These are phyloP conservation scores for Eupithecia abbreviata DNA, from an alignment of 2,888 invertebrate species.

Conservation along the genomic window DNA sequence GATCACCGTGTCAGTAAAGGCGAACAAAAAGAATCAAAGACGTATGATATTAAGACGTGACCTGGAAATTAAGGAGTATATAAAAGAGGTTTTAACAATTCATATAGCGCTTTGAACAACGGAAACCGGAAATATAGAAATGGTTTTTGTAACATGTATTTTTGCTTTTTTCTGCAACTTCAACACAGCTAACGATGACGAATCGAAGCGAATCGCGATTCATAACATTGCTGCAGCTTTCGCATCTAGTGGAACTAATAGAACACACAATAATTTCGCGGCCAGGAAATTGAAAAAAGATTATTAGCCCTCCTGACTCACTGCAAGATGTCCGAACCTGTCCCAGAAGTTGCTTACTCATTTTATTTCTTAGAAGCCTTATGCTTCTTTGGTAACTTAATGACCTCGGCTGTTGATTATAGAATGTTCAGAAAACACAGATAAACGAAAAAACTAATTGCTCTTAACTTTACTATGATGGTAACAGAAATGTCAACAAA, in stretches of 20 bases:
- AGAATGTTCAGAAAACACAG: conserved; percentile 34
- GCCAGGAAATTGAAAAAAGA: conserved; percentile 70
- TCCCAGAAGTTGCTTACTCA: conserved; percentile 62
- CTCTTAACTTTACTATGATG: conserved; percentile 47
- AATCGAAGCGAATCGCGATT: conserved; percentile 59
- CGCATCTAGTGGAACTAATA: conserved; percentile 75
- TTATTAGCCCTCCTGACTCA: conserved; percentile 73
- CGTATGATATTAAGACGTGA: conserved; percentile 35
- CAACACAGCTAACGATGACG: conserved; percentile 51
- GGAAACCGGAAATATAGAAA: conserved; percentile 55
- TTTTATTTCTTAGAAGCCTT: conserved; percentile 48
- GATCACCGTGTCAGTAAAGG: conserved; percentile 51
- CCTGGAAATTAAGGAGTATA: conserved; percentile 20
- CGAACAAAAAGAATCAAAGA: conserved; percentile 34
- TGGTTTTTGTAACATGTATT: conserved; percentile 25
- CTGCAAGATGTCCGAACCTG: conserved; percentile 54
- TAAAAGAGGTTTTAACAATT: conserved; percentile 32
- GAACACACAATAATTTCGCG: conserved; percentile 69
- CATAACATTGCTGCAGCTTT: conserved; percentile 61
- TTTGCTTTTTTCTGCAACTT: conserved; percentile 7
- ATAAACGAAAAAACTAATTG: conserved; percentile 42
- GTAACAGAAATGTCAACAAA: conserved; percentile 58
- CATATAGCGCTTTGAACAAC: conserved; percentile 39
- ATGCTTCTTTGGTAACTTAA: conserved; percentile 35
- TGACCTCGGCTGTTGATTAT: conserved; percentile 43